Evolutionary conservation across 2,888 invertebrate genomes (phyloP).

Genomic region (Pristionchus maxplancki): DNA sequence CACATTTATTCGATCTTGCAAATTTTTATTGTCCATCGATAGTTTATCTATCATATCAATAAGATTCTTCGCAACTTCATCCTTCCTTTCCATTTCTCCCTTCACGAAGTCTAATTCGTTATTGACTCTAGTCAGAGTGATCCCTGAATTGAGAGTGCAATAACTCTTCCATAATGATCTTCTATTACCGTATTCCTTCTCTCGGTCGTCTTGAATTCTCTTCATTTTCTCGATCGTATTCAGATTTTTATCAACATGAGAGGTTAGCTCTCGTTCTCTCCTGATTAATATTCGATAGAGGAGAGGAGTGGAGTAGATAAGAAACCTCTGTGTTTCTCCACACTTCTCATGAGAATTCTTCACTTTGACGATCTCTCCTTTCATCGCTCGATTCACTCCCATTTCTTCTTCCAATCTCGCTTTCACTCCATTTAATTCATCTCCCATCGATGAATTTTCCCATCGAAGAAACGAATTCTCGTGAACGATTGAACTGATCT

Average conservation of each 20-base stretch:
- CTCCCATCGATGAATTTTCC: constrained; percentile 13
- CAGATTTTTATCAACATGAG: not conserved
- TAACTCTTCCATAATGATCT: no score
- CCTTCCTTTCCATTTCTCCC: constrained; percentile 48
- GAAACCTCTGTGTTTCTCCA: constrained; percentile 17
- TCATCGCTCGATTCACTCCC: not conserved
- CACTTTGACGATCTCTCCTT: constrained; percentile 5
- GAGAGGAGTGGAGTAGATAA: not conserved
- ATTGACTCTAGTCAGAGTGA: constrained; percentile 6
- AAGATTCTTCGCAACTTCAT: constrained; percentile 30
- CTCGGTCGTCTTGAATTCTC: constrained; percentile 48
- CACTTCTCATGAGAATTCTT: constrained; percentile 40
- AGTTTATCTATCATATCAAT: constrained; percentile 49
- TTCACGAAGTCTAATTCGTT: constrained; percentile 47
- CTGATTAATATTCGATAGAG: not conserved
- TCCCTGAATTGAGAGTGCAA: not conserved
- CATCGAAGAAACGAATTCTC: constrained; percentile 44
- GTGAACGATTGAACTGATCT: constrained; percentile 45
- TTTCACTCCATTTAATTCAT: constrained; percentile 46
- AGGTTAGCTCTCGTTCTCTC: constrained; percentile 37
- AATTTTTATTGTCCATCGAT: constrained; percentile 31
- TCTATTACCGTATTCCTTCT: constrained; percentile 51
- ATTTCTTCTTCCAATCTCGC: constrained; percentile 34
- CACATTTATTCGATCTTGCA: constrained; percentile 40
- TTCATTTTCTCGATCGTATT: constrained; percentile 47